Percentiles rank a stretch among this genome's conserved stretches.
Conservation (phyloP, 2,113 vertebrate genomes). For the Oreochromis aureus region DNA sequence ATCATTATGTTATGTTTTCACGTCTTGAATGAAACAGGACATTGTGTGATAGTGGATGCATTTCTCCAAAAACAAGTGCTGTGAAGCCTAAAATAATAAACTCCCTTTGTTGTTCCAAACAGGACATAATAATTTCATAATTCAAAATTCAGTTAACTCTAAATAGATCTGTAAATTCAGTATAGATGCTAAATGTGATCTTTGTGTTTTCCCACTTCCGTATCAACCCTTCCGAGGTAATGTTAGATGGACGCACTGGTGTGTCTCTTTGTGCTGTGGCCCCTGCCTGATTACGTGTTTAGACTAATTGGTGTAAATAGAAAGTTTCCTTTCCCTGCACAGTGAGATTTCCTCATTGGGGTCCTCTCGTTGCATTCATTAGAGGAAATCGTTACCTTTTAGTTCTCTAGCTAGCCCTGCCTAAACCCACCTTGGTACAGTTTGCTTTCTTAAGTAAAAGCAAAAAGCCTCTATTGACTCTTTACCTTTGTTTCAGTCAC, state of each 20-base stretch:
- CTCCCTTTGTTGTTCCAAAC: not conserved
- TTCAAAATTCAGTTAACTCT: not conserved
- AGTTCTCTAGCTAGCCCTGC: constrained; percentile 25
- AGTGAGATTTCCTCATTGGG: constrained; percentile 35
- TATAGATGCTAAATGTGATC: not conserved
- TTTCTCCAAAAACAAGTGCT: not conserved
- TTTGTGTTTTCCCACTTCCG: not conserved
- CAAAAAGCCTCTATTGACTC: constrained; percentile 16
- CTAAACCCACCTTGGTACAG: constrained; percentile 7
- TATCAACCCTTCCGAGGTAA: not conserved
- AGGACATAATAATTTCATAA: not conserved
- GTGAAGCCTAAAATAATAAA: not conserved
- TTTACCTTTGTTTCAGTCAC: constrained; percentile 8
- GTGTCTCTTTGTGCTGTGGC: not conserved
- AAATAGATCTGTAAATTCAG: not conserved
- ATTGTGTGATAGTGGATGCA: accelerated
- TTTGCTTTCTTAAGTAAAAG: constrained; percentile 11
- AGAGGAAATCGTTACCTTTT: constrained; percentile 61
- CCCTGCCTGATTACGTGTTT: not conserved
- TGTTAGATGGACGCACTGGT: not conserved
- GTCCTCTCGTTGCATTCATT: constrained; percentile 53
- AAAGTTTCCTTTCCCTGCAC: constrained; percentile 43
- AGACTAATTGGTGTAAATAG: constrained; percentile 52
- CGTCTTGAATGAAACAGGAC: not conserved
- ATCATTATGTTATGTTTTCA: not conserved